These are phyloP conservation scores for Rhyacophila brunnea DNA, from an alignment of 1,140 invertebrate species.

Conservation along the genomic window DNA sequence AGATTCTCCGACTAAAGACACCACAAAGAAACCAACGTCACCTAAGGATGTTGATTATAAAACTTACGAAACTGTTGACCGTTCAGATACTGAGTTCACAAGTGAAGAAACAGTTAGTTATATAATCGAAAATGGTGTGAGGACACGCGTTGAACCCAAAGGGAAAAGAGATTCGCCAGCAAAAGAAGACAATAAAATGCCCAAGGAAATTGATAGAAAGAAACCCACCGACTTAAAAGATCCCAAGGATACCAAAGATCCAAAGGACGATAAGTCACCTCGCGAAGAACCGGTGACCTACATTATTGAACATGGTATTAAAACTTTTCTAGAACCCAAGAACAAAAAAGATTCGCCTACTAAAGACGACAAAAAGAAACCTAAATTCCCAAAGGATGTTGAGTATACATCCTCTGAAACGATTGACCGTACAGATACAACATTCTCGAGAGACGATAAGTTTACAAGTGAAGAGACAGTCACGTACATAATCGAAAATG, in stretches of 20 bases:
- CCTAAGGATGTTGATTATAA: background rate
- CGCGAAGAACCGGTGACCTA: conserved; percentile 13
- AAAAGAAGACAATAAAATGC: background rate
- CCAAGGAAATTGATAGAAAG: background rate
- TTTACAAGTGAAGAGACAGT: background rate
- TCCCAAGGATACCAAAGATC: background rate
- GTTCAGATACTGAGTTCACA: background rate
- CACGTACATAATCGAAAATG: background rate
- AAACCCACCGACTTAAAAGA: background rate
- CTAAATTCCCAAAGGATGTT: background rate
- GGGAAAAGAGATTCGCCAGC: background rate
- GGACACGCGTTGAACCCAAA: background rate
- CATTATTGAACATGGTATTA: conserved; percentile 31
- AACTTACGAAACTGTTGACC: background rate
- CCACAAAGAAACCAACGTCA: no score
- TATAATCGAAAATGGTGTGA: conserved; percentile 1
- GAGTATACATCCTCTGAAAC: background rate
- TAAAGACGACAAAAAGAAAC: background rate
- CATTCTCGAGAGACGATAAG: background rate
- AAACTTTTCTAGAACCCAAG: conserved; percentile 18
- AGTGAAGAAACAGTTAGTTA: background rate
- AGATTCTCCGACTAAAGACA: no score
- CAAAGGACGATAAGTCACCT: background rate
- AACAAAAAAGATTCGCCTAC: background rate
- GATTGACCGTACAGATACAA: background rate